A percentile compares a stretch with the other conserved stretches of the same genome.
Evolutionary conservation across 1,140 invertebrate species (phyloP).

Genomic region (Drosophila subobscura): DNA sequence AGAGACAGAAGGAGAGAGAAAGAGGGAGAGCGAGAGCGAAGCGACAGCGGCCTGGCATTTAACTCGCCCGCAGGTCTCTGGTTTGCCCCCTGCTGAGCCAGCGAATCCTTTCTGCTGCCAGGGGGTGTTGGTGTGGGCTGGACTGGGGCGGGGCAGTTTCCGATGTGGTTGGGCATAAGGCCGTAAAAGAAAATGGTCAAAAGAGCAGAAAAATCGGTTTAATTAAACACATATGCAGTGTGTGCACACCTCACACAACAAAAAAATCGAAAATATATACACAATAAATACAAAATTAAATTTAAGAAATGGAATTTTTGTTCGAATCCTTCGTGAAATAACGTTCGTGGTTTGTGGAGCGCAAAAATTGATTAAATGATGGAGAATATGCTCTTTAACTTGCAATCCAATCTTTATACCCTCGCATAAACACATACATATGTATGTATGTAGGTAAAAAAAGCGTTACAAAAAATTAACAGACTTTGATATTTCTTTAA

Average conservation of each 20-base stretch:
- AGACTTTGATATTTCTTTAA: too few relatives aligned
- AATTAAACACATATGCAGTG: slow-evolving; percentile 29
- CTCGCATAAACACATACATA: too few relatives aligned
- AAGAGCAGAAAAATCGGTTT: slow-evolving; percentile 44
- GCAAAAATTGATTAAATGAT: too few relatives aligned
- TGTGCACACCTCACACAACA: not conserved
- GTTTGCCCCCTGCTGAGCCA: slow-evolving; percentile 61
- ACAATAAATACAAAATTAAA: slow-evolving; percentile 2
- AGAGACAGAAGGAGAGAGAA: too few relatives aligned
- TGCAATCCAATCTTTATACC: too few relatives aligned
- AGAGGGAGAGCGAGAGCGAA: slow-evolving; percentile 1
- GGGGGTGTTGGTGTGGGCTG: not conserved
- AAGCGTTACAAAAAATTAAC: too few relatives aligned
- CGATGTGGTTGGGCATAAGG: not conserved
- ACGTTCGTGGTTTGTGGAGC: too few relatives aligned
- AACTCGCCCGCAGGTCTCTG: slow-evolving; percentile 64
- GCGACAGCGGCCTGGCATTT: slow-evolving; percentile 52
- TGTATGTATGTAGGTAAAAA: too few relatives aligned
- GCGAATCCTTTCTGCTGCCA: slow-evolving; percentile 24
- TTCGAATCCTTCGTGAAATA: not conserved
- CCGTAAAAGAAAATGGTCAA: slow-evolving; percentile 15
- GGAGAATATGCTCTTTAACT: too few relatives aligned
- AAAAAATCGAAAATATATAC: not conserved
- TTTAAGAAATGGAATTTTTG: slow-evolving; percentile 1
- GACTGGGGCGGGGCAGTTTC: not conserved